Base-by-base conservation (phyloP, 2,797 vertebrate species). In the Dallia pectoralis region DNA sequence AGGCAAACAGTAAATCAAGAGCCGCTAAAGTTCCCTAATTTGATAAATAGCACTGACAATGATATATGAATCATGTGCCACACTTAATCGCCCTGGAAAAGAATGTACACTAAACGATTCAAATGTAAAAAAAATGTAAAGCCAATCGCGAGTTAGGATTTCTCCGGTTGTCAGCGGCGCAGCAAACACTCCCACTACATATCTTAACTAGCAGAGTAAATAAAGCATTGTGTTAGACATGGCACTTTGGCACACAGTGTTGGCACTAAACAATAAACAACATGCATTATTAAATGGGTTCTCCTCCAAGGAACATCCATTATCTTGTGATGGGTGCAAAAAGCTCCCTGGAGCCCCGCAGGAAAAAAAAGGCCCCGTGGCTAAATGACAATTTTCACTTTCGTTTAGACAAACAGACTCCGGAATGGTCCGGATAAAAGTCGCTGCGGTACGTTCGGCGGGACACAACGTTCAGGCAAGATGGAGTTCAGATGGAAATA, bases 121-220 rank as follows among this genome's bases (percentile, higher is more conserved):
- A 36, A 36, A 36, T 36, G 33, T 36, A 3, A 36, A 36, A 36
- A 53, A 51, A 19, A 51, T 4, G 6, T 8, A 22, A 0, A 7
- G n/a, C 51, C n/a, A n/a, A 56, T 22, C n/a, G 0, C 22, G 51
- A 56, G 51, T 56, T 56, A 11, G 51, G 2, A 56, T 56, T 56
- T 11, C 51, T 56, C 51, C 51, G n/a, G 51, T n/a, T n/a, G 51
- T 22, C n/a, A 53, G 36, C 8, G 3, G 18, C 0, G 18, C 51
- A 53, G 51, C 4, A 22, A 53, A 9, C 19, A 8, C 6, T 53
- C n/a, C 49, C 49, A 53, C 19, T 53, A 22, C 49, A n/a, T 22
- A 53, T 53, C 49, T 53, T 53, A 22, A 53, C n/a, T 53, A 19
- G n/a, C 49, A 53, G 49, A 53, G 51, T 56, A 56, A 56, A 56